These are phyloP conservation scores for Gnathonemus longibarbis DNA, from an alignment of 2,113 vertebrate genomes.

Conservation along the genomic window DNA sequence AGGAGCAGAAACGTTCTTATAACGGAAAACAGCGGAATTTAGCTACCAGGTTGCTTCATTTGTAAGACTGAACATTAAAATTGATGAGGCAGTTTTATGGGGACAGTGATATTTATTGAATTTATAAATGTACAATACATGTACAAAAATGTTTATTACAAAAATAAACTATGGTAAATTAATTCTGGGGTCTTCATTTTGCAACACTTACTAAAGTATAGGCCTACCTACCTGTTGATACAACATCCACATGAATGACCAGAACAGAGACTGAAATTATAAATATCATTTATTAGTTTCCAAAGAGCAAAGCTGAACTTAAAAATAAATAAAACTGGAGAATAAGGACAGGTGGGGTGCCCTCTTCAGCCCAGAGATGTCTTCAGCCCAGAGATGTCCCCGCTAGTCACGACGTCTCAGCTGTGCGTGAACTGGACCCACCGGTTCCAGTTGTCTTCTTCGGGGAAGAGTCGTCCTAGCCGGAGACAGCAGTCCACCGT, in stretches of 20 bases:
- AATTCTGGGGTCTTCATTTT: background rate
- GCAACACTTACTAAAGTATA: background rate
- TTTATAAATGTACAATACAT: slow-evolving; percentile 5
- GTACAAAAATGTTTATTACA: slow-evolving; percentile 15
- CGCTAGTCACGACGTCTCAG: slow-evolving; percentile 12
- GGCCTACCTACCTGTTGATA: background rate
- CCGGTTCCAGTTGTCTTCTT: slow-evolving; percentile 79
- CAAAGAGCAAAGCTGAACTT: background rate
- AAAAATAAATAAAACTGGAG: background rate
- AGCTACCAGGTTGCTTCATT: background rate
- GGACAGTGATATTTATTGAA: slow-evolving; percentile 15
- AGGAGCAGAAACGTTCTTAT: background rate
- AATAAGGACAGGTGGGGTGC: background rate
- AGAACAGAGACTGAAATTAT: background rate
- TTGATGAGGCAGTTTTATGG: slow-evolving; percentile 3
- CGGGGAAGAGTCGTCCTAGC: slow-evolving; percentile 74
- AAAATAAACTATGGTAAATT: slow-evolving; percentile 21
- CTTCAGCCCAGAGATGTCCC: background rate
- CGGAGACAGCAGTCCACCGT: slow-evolving; percentile 74
- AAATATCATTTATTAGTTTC: background rate
- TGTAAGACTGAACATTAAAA: background rate
- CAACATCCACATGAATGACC: background rate
- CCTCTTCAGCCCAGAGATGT: background rate
- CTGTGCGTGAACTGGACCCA: slow-evolving; percentile 51
- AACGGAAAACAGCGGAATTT: background rate